Conservation (phyloP, 1,140 invertebrate genomes). For the Hestina assimilis region DNA sequence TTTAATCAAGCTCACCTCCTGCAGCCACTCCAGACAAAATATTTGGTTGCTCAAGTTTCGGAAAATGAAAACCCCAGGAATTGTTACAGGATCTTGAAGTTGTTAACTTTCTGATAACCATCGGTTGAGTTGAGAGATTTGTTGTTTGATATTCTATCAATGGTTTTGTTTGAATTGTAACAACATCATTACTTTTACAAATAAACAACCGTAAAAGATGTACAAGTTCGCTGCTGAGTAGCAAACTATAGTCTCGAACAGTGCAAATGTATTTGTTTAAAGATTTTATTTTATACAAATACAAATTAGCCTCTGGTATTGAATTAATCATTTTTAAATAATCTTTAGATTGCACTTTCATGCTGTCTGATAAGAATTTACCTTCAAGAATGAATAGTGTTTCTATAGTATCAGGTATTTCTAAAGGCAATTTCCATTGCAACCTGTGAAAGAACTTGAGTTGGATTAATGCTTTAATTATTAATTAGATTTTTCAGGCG, state of each 20-base stretch:
- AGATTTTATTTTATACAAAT: conserved; percentile 43
- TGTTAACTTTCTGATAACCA: conserved; percentile 44
- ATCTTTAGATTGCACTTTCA: conserved; percentile 34
- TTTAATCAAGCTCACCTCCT: conserved; percentile 47
- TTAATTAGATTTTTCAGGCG: too few species aligned
- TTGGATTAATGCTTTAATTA: neutral
- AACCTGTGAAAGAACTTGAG: conserved; percentile 46
- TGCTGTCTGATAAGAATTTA: conserved; percentile 47
- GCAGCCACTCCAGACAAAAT: conserved; percentile 62
- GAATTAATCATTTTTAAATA: conserved; percentile 45
- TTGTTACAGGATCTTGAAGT: conserved; percentile 32
- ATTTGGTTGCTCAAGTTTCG: conserved; percentile 65
- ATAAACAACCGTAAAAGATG: conserved; percentile 49
- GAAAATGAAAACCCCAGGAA: conserved; percentile 30
- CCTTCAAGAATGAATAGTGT: conserved; percentile 58
- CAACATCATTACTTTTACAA: conserved; percentile 40
- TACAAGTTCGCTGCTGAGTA: conserved; percentile 54
- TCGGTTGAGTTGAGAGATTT: conserved; percentile 27
- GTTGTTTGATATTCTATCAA: conserved; percentile 52
- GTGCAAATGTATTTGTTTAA: conserved; percentile 48
- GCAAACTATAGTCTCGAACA: conserved; percentile 53
- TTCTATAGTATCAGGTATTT: conserved; percentile 39
- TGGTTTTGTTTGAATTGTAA: conserved; percentile 52
- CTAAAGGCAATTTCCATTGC: conserved; percentile 39
- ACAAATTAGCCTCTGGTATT: conserved; percentile 43